A percentile compares a stretch with the other conserved stretches of the same genome.
These are phyloP conservation scores for Tetranychus truncatus DNA, from an alignment of 2,888 invertebrate species.

Conservation along the genomic window DNA sequence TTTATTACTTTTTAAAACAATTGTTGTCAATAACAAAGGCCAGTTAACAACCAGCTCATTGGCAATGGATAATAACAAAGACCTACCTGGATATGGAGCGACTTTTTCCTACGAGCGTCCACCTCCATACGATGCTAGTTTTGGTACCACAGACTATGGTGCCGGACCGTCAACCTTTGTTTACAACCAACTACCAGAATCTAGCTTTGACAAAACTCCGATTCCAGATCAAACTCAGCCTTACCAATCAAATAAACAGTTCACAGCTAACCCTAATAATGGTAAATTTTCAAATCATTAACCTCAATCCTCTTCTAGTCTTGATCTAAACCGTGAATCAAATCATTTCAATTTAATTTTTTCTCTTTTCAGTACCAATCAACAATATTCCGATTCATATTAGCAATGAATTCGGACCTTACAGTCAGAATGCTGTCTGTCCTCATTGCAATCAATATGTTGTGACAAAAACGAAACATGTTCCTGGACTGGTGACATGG, in stretches of 20 bases:
- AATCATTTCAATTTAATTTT: not conserved
- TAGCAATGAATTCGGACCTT: not conserved
- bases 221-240: not conserved
- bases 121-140: not conserved
- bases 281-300: not conserved
- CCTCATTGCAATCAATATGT: conserved; percentile 7
- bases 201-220: not conserved
- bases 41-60: not conserved
- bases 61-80: not conserved
- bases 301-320: not conserved
- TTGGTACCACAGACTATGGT: not conserved
- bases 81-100: not conserved
- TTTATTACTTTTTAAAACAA: not conserved
- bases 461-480: not conserved
- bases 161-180: not conserved
- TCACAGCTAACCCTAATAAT: not conserved
- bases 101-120: not conserved
- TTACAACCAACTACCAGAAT: not conserved
- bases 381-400: not conserved
- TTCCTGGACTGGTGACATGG: not conserved
- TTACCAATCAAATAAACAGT: not conserved
- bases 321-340: too few species aligned
- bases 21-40: not conserved
- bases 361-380: not conserved
- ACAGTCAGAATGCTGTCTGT: not conserved